phyloP scores from a whole-genome alignment of 2,797 vertebrate genomes.

The Rhyacichthys aspro region DNA sequence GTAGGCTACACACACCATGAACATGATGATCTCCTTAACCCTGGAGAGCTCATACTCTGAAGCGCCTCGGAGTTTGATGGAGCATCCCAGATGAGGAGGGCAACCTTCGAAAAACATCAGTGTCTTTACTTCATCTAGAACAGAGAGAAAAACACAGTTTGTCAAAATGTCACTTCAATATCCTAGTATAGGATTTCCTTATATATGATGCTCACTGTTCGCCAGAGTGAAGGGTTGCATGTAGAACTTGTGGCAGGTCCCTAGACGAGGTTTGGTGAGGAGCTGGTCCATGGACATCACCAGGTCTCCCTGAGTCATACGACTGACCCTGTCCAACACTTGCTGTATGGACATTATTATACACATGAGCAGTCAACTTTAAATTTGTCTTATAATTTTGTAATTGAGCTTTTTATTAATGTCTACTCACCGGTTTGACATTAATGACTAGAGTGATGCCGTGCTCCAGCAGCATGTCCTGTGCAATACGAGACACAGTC shows the following conservation, averaged over 20 bases:
- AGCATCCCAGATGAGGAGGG: constrained; percentile 91
- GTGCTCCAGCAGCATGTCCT: constrained; percentile 97
- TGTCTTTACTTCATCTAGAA: constrained; percentile 89
- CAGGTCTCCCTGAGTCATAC: constrained; percentile 97
- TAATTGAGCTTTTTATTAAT: not conserved
- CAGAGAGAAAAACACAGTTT: not conserved
- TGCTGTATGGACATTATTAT: constrained; percentile 79
- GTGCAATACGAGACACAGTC: constrained; percentile 97
- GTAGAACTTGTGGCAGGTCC: constrained; percentile 98
- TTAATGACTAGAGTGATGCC: constrained; percentile 97
- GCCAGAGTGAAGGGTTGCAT: constrained; percentile 93
- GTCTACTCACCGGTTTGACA: constrained; percentile 90
- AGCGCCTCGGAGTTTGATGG: constrained; percentile 93
- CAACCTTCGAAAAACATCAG: constrained; percentile 99
- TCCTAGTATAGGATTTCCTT: too few relatives aligned
- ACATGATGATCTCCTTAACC: constrained; percentile 95
- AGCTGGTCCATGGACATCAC: constrained; percentile 99
- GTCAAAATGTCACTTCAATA: not conserved
- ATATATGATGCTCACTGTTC: constrained; percentile 80
- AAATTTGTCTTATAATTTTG: not conserved
- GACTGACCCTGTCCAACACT: constrained; percentile 95
- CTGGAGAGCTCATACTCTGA: constrained; percentile 92
- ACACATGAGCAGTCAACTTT: not conserved
- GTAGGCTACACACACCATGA: constrained; percentile 97
- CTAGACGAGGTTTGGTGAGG: constrained; percentile 94